These are phyloP conservation scores for Sebastes schlegelii DNA, from an alignment of 2,113 vertebrate species.

Conservation along the genomic window DNA sequence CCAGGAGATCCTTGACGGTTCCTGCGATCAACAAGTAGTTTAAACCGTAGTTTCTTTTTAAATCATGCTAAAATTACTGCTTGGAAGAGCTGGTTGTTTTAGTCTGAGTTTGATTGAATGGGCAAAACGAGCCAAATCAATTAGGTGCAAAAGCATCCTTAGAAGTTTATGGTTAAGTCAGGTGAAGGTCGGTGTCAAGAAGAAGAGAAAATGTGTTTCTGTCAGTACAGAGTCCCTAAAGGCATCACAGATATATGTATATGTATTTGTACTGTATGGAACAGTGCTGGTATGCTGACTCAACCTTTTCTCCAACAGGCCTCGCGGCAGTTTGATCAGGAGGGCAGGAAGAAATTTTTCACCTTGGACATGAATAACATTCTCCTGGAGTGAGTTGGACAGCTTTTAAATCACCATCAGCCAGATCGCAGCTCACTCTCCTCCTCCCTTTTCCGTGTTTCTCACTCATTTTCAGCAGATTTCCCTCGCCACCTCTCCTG, in stretches of 20 bases:
- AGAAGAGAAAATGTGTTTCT: conserved; percentile 7
- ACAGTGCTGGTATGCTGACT: conserved; percentile 59
- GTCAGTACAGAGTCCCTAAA: not conserved
- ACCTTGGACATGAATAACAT: conserved; percentile 99
- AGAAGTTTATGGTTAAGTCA: not conserved
- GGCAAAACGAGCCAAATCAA: not conserved
- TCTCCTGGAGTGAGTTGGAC: conserved; percentile 95
- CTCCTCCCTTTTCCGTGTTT: conserved; percentile 5
- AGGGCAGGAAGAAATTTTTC: conserved; percentile 99
- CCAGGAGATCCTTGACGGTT: not conserved
- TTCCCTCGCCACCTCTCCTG: conserved; percentile 40
- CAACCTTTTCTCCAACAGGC: conserved; percentile 85
- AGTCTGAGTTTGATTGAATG: not conserved
- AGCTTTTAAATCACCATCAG: conserved; percentile 63
- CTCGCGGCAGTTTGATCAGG: conserved; percentile 97
- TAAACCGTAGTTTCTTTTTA: not conserved
- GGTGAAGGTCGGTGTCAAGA: not conserved
- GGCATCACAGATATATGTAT: conserved; percentile 16
- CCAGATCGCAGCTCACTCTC: conserved; percentile 34
- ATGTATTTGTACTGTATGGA: conserved; percentile 41
- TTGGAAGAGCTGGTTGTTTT: not conserved
- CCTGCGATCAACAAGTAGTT: not conserved
- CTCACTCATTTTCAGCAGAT: conserved; percentile 37
- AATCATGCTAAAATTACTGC: not conserved
- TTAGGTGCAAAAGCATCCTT: not conserved